Conservation (phyloP, 92 coral and sea anemone genomes). For the Actinostola sp. region DNA sequence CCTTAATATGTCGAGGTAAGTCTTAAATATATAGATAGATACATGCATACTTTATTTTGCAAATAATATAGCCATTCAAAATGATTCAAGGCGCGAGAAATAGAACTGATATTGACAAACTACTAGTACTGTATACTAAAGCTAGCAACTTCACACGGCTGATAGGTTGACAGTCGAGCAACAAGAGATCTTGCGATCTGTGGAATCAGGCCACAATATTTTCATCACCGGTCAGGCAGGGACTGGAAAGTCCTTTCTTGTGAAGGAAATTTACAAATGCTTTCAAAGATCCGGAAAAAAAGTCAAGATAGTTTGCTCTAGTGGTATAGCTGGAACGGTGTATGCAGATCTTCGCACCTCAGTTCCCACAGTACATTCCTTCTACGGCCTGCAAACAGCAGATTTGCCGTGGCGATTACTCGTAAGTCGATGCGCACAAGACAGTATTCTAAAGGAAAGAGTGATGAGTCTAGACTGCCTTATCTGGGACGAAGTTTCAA, state of each 20-base stretch:
- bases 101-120: too few relatives aligned
- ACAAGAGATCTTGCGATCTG: not conserved
- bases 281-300: not conserved
- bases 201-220: not conserved
- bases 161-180: slow-evolving; percentile 32
- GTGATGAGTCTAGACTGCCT: slow-evolving; percentile 25
- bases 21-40: too few relatives aligned
- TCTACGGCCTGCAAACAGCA: slow-evolving; percentile 48
- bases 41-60: too few relatives aligned
- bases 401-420: slow-evolving; percentile 41
- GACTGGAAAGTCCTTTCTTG: slow-evolving; percentile 7
- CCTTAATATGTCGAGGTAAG: too few relatives aligned
- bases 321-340: slow-evolving; percentile 38
- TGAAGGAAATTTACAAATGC: not conserved
- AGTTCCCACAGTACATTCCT: slow-evolving; percentile 19
- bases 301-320: slow-evolving; percentile 21
- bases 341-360: slow-evolving; percentile 1
- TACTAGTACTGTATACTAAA: too few relatives aligned
- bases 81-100: too few relatives aligned
- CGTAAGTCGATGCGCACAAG: slow-evolving; percentile 9
- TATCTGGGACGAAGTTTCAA: slow-evolving; percentile 54
- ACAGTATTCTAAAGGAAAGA: slow-evolving; percentile 26
- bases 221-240: slow-evolving; percentile 11
- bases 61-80: too few relatives aligned
- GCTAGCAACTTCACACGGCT: too few relatives aligned